Conservation (phyloP, 2,113 vertebrate species). For the Dasyornis broadbenti region DNA sequence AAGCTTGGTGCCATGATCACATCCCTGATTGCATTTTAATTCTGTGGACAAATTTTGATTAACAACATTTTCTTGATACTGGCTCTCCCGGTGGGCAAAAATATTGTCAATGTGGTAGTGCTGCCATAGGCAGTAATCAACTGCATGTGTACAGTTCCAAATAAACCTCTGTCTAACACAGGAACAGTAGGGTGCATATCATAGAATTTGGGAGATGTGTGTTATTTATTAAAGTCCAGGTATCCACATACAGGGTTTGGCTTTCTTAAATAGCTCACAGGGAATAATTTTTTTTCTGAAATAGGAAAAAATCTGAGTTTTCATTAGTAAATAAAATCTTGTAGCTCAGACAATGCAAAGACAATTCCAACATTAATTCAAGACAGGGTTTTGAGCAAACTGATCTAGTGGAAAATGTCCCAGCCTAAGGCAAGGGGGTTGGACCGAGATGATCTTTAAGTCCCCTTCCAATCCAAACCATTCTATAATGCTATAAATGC, state of each 20-base stretch:
- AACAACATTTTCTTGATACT: neutral
- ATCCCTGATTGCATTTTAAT: neutral
- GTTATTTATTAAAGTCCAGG: neutral
- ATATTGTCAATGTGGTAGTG: neutral
- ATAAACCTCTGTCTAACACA: neutral
- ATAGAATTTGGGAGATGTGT: neutral
- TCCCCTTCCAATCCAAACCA: neutral
- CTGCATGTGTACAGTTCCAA: neutral
- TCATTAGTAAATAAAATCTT: neutral
- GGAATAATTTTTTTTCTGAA: neutral
- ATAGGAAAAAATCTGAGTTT: neutral
- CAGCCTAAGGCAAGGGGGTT: neutral
- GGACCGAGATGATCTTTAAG: neutral
- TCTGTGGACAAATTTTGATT: neutral
- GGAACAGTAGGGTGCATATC: neutral
- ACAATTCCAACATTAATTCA: neutral
- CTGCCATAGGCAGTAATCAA: neutral
- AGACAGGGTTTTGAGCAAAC: neutral
- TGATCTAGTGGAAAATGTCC: neutral
- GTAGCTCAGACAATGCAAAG: neutral
- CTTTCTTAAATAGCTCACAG: neutral
- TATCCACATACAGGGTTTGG: neutral
- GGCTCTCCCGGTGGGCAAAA: neutral
- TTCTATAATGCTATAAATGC: neutral
- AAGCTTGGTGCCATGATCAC: neutral